Conservation (phyloP, 2,797 vertebrate genomes). For the Aldrovandia affinis region DNA sequence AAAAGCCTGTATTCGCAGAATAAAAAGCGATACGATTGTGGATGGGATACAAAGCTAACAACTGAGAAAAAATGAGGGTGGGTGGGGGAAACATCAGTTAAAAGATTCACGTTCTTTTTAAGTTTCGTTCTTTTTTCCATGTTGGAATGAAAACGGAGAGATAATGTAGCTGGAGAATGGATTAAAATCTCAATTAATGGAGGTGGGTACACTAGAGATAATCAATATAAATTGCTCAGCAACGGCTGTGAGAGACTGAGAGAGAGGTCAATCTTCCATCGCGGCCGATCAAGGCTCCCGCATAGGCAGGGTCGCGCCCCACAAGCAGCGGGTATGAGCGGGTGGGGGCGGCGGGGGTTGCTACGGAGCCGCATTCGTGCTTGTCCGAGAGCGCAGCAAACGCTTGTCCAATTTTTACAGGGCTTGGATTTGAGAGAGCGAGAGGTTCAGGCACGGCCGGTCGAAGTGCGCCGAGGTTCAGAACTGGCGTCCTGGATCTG, state of each 20-base stretch:
- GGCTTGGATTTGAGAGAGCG: too few species aligned
- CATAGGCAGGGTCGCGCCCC: too few species aligned
- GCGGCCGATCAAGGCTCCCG: too few species aligned
- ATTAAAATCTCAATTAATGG: background rate
- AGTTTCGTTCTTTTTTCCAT: background rate
- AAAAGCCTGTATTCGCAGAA: conserved; percentile 1
- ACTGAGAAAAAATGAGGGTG: conserved; percentile 11
- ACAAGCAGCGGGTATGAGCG: too few species aligned
- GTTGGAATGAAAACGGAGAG: background rate
- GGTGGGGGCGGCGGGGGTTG: too few species aligned
- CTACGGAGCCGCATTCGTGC: too few species aligned
- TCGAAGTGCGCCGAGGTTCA: background rate
- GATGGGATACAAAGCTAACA: background rate
- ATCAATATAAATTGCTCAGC: background rate
- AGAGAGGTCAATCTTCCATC: conserved; percentile 3
- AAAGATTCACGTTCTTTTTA: background rate
- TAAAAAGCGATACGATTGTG: background rate
- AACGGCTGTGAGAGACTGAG: background rate
- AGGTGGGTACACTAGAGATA: background rate
- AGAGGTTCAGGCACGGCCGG: background rate
- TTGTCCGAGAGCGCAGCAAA: too few species aligned
- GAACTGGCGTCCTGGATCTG: background rate
- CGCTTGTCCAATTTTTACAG: too few species aligned
- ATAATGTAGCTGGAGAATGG: background rate
- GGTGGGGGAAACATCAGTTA: too few species aligned